Conservation (phyloP, 2,113 vertebrate species). For the Rhizomys pruinosus region DNA sequence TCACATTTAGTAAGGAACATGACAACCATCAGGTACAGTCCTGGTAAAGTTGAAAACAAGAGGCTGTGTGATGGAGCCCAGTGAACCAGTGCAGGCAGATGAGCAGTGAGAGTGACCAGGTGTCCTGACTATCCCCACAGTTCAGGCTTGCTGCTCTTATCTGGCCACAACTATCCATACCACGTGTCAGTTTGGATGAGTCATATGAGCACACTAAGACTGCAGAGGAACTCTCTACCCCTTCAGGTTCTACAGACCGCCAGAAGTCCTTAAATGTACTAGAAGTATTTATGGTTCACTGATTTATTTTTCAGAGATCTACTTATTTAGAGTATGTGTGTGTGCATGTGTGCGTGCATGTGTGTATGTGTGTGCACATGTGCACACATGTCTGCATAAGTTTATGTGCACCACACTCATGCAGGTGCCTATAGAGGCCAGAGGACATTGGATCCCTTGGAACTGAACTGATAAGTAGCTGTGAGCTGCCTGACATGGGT, state of each 20-base stretch:
- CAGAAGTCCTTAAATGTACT: not conserved
- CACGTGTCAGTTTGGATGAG: not conserved
- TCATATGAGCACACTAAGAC: not conserved
- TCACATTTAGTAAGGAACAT: not conserved
- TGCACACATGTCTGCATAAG: not conserved
- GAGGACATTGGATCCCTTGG: not conserved
- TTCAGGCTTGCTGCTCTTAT: not conserved
- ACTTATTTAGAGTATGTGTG: not conserved
- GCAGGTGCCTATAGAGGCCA: not conserved
- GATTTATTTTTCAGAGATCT: not conserved
- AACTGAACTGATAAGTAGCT: not conserved
- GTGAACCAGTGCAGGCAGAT: not conserved
- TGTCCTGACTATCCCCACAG: not conserved
- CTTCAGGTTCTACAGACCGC: not conserved
- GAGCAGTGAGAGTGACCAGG: not conserved
- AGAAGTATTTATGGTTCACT: not conserved
- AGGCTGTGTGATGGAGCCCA: not conserved
- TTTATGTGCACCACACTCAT: not conserved
- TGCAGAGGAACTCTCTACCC: not conserved
- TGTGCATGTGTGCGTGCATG: not conserved
- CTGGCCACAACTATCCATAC: not conserved
- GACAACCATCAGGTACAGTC: not conserved
- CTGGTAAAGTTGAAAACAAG: not conserved
- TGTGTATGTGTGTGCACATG: not conserved
- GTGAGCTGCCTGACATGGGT: too few species aligned